These are phyloP conservation scores for Eumacrocentrus americanus DNA, from an alignment of 2,888 invertebrate species.

Conservation along the genomic window DNA sequence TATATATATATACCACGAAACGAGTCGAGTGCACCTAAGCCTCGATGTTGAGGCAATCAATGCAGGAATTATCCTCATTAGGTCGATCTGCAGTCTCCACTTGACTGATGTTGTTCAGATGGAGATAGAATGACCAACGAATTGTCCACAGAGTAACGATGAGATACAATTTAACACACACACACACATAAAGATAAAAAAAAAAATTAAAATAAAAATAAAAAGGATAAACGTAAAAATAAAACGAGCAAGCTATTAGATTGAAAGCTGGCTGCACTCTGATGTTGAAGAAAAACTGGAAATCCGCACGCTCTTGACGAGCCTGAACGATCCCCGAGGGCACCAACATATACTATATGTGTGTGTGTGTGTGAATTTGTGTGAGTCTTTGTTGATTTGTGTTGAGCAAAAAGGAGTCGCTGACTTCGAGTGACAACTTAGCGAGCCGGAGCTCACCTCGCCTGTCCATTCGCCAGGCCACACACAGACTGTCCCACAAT, in stretches of 20 bases:
- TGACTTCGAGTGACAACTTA: constrained; percentile 59
- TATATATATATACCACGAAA: neutral
- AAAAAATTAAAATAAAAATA: constrained; percentile 24
- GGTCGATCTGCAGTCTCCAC: constrained; percentile 48
- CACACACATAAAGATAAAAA: constrained; percentile 24
- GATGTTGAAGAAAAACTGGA: constrained; percentile 54
- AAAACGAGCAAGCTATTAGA: constrained; percentile 53
- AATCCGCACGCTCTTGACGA: constrained; percentile 52
- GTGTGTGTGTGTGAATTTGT: constrained; percentile 10
- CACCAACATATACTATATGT: constrained; percentile 30
- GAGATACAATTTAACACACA: no score
- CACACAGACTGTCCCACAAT: constrained; percentile 36
- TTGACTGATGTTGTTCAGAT: constrained; percentile 30
- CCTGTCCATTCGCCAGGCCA: constrained; percentile 43
- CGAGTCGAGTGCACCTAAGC: constrained; percentile 25
- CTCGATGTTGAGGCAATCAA: constrained; percentile 52
- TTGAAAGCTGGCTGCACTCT: constrained; percentile 43
- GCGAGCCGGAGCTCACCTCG: constrained; percentile 58
- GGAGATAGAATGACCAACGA: constrained; percentile 13
- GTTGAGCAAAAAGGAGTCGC: constrained; percentile 58
- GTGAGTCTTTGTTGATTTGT: constrained; percentile 33
- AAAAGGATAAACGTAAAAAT: constrained; percentile 19
- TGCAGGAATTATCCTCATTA: constrained; percentile 61
- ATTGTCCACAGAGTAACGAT: constrained; percentile 18
- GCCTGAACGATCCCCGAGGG: constrained; percentile 31